Conservation (phyloP, 2,888 invertebrate species). For the Trachelus iudaicus region DNA sequence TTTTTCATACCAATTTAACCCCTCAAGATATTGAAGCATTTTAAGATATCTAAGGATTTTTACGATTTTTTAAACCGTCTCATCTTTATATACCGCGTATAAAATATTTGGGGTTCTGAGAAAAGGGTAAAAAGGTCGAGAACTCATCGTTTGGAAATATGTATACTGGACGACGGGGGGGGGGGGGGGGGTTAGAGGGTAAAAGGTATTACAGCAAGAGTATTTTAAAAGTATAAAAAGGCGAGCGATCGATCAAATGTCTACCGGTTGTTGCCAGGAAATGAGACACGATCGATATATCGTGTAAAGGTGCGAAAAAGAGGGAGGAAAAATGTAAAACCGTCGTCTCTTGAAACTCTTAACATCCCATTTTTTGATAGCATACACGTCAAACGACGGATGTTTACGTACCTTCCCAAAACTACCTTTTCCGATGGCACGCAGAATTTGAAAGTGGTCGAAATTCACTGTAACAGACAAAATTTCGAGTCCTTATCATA, state of each 20-base stretch:
- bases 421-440: slow-evolving; percentile 88
- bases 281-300: not conserved
- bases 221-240: not conserved
- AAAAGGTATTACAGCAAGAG: not conserved
- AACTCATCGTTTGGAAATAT: not conserved
- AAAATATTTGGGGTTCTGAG: not conserved
- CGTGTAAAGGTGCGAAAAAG: not conserved
- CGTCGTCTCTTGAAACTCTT: not conserved
- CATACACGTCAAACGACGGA: not conserved
- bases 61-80: not conserved
- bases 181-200: too few relatives aligned
- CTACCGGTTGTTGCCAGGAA: not conserved
- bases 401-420: slow-evolving; percentile 81
- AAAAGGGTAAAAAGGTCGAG: not conserved
- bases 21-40: not conserved
- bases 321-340: not conserved
- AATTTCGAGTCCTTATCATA: slow-evolving; percentile 4
- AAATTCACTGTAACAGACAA: slow-evolving; percentile 76
- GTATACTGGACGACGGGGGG: not conserved
- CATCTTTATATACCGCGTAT: not conserved
- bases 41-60: not conserved
- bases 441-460: slow-evolving; percentile 85
- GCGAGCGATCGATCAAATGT: not conserved
- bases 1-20: not conserved
- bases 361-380: not conserved